Conservation (phyloP, 2,888 invertebrate genomes). For the Acanthoscelides obtectus region DNA sequence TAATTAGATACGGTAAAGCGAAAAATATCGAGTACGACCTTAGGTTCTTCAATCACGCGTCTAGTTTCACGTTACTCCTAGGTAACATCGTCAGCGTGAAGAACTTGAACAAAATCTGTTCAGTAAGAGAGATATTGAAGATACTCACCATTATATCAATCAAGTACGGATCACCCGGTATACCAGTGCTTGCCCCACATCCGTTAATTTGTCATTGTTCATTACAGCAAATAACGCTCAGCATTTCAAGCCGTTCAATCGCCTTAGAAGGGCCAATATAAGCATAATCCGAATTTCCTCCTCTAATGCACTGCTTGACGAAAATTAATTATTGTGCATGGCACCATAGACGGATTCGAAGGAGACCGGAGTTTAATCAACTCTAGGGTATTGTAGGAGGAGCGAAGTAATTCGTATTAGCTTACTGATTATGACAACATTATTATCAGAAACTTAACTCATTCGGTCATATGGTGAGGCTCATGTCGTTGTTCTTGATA, state of each 20-base stretch:
- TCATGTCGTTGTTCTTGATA: too few species aligned
- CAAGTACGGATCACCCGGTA: too few species aligned
- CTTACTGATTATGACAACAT: neutral
- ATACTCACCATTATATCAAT: too few species aligned
- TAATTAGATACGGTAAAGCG: too few species aligned
- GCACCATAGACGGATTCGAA: neutral
- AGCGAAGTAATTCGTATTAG: neutral
- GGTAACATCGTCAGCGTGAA: too few species aligned
- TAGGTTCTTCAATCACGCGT: too few species aligned
- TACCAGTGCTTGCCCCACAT: neutral
- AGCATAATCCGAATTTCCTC: neutral
- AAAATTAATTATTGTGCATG: neutral
- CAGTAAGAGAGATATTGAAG: too few species aligned
- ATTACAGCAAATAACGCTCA: neutral
- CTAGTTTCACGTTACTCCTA: too few species aligned
- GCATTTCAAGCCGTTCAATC: neutral
- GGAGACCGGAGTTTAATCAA: neutral
- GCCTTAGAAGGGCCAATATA: neutral
- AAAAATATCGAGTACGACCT: too few species aligned
- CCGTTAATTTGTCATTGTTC: neutral
- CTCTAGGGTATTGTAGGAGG: neutral
- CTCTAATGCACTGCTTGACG: neutral
- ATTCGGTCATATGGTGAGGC: too few species aligned
- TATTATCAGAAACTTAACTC: too few species aligned
- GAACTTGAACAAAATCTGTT: too few species aligned